phyloP scores from a whole-genome alignment of 1,140 invertebrate genomes.

The Pachypeltis micranthus region DNA sequence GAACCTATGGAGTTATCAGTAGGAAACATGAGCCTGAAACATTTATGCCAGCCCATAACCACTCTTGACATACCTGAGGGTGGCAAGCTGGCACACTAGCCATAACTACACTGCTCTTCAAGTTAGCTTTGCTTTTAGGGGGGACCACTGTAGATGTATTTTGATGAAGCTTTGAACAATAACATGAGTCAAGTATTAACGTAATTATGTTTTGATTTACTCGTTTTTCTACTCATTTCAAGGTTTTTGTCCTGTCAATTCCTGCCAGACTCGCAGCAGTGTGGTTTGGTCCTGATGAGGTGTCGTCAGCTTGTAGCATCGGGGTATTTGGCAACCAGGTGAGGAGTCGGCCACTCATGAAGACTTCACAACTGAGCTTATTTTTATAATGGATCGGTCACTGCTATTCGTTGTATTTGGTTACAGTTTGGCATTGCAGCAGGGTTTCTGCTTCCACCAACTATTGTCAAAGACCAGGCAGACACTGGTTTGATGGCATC shows the following conservation, averaged over 20 bases:
- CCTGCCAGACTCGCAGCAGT: constrained; percentile 87
- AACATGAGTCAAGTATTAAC: too few relatives aligned
- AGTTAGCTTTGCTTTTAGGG: too few relatives aligned
- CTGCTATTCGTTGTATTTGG: background rate
- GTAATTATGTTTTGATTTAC: too few relatives aligned
- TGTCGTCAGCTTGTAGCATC: constrained; percentile 91
- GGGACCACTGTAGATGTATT: too few relatives aligned
- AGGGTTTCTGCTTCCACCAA: constrained; percentile 79
- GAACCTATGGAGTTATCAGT: too few relatives aligned
- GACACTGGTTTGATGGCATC: constrained; percentile 46
- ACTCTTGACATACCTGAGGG: too few relatives aligned
- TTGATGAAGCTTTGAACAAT: too few relatives aligned
- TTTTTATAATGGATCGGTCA: background rate
- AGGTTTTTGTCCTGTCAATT: constrained; percentile 83
- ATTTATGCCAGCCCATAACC: too few relatives aligned
- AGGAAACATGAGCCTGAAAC: too few relatives aligned
- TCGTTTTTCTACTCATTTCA: too few relatives aligned
- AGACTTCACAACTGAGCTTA: background rate
- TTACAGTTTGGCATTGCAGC: constrained; percentile 73
- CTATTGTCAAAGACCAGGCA: constrained; percentile 55
- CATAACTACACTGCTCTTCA: too few relatives aligned
- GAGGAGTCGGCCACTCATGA: constrained; percentile 8
- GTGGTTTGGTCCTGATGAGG: constrained; percentile 92
- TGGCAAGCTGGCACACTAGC: too few relatives aligned
- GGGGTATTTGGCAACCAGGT: constrained; percentile 99